Evolutionary conservation across 2,113 vertebrate genomes (phyloP), one percentile per base, ranked within the genome.

Genomic region (Erinaceus europaeus): DNA sequence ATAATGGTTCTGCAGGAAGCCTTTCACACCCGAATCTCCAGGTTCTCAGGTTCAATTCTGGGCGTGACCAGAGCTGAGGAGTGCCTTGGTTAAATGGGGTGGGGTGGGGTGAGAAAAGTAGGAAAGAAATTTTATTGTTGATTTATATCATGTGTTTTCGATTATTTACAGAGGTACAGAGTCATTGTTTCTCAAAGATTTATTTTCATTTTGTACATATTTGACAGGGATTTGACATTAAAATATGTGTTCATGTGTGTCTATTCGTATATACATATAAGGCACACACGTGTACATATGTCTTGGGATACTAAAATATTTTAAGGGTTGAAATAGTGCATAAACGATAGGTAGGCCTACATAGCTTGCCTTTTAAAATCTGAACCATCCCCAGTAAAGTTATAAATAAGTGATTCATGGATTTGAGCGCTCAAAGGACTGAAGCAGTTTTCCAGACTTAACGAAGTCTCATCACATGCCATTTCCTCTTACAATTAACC

Each of bases 121-220:
- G 34, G 88, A 83, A 74, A 81, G 14, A 80, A 75, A 57, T 76
- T 7, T 80, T 87, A 82, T 27, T 68, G 21, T 57, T 89, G 84
- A 88, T 61, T 89, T 93, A 36, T 83, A 34, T 88, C 6, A 20
- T 74, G 15, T 52, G 20, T 85, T 91, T 80, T 91, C 78, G 40
- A 61, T 80, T 4, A 69, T 74, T 25, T 81, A 81, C 21, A 71
- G 86, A 94, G 21, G 44, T 34, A 69, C 46, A 68, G 10, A 73
- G 27, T 61, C 52, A 44, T 53, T 71, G 21, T 67, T 90, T 87
- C 71, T 57, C 36, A 89, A 79, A 80, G 40, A 61, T 90, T 86
- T 42, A 9, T 68, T 69, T 64, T 75, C 0, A 68, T 76, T 90
- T 95, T 83, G 25, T 15, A 69, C 14, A 13, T 82, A 86, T 44